A percentile compares a stretch with the other conserved stretches of the same genome.
These are phyloP conservation scores for Siniperca scherzeri DNA, from an alignment of 2,797 vertebrate genomes.

Conservation along the genomic window DNA sequence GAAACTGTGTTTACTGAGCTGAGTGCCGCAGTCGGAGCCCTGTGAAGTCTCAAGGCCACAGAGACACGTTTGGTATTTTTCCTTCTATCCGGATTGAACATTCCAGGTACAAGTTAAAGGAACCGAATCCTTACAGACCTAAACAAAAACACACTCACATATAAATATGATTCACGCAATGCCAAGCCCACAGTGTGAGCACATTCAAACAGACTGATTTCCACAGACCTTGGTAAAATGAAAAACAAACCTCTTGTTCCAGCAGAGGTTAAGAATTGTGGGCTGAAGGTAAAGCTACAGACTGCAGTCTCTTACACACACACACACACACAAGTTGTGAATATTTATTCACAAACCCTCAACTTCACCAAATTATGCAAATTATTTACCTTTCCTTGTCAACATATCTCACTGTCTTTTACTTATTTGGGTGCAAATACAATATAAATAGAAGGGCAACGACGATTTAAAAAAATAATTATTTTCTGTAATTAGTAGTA, in stretches of 20 bases:
- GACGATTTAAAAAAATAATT: too few relatives aligned
- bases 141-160: constrained; percentile 71
- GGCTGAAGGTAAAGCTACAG: constrained; percentile 60
- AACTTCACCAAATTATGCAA: constrained; percentile 32
- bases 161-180: constrained; percentile 72
- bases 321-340: not conserved
- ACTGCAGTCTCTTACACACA: constrained; percentile 16
- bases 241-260: constrained; percentile 76
- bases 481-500: constrained; percentile 34
- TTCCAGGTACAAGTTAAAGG: constrained; percentile 77
- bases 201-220: constrained; percentile 77
- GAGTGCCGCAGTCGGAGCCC: constrained; percentile 68
- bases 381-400: constrained; percentile 18
- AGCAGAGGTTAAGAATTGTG: constrained; percentile 54
- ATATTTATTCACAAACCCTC: constrained; percentile 40
- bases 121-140: constrained; percentile 61
- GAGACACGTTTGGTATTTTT: constrained; percentile 80
- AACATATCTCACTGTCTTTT: constrained; percentile 18
- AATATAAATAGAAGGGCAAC: constrained; percentile 3
- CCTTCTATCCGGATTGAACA: constrained; percentile 65
- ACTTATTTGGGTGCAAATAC: constrained; percentile 6
- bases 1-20: constrained; percentile 80
- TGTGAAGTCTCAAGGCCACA: constrained; percentile 83
- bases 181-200: constrained; percentile 49
- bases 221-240: constrained; percentile 75